Evolutionary conservation across 2,797 vertebrate genomes (phyloP), one percentile per base, ranked within the genome.

Genomic region (Alauda arvensis): DNA sequence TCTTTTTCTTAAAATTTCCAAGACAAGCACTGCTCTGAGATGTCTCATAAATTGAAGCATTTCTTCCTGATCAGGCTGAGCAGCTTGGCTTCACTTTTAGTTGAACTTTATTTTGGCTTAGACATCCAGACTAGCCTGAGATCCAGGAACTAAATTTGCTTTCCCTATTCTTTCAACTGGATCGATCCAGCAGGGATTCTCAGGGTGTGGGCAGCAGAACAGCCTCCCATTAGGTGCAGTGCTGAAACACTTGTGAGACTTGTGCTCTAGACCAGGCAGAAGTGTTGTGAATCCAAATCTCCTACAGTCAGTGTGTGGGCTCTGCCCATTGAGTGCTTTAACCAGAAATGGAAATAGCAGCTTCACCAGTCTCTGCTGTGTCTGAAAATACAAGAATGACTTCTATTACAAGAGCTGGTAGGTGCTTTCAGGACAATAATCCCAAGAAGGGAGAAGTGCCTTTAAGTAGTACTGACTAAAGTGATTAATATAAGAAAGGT

Each of bases 41-140:
- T 91, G 62, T 33, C 18, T 87, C 59, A 42, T 66, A 92, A 66
- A 65, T 28, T n/a, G 68, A 75, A 67, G 4, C 18, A 21, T 71
- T 86, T 61, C 2, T 43, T 26, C 83, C 68, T 82, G 46, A 89
- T 92, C n/a, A 51, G 77, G 23, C 77, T 74, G 65, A 93, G 39
- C 61, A 88, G 46, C 55, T 83, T 88, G 91, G 43, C 80, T 91
- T 92, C 89, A 85, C 89, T 93, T 92, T 79, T 83, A 63, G 53
- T 71, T 95, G 92, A 94, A 94, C 89, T 94, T 94, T 95, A 84
- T 91, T 91, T 95, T 94, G 94, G 89, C 92, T 93, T 89, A 25
- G 65, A 85, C 39, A 83, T 85, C n/a, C 63, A 87, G 94, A 77
- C 87, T 93, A 87, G 89, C 83, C 39, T 39, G 68, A 86, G 78